A percentile compares a stretch with the other conserved stretches of the same genome.
phyloP scores from a whole-genome alignment of 2,113 vertebrate genomes.

The Gymnobelideus leadbeateri region DNA sequence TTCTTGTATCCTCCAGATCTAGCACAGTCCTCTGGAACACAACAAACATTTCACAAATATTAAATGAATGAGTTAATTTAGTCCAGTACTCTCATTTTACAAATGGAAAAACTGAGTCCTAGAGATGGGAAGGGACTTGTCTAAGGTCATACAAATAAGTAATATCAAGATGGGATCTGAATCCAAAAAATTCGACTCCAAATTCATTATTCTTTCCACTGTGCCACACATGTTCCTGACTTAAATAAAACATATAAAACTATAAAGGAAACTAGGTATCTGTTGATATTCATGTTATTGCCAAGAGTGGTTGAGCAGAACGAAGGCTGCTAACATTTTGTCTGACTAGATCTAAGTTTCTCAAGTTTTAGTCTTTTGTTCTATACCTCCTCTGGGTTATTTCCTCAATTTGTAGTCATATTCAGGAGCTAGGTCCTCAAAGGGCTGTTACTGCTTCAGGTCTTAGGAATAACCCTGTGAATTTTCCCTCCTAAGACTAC shows the following conservation, averaged over 20 bases:
- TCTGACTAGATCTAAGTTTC: background rate
- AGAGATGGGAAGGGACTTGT: background rate
- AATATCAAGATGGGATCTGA: background rate
- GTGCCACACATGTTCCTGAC: background rate
- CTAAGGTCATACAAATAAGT: background rate
- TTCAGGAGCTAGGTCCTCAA: background rate
- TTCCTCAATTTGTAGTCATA: background rate
- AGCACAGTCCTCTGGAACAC: background rate
- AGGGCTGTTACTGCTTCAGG: background rate
- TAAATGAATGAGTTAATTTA: background rate
- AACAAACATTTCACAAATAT: background rate
- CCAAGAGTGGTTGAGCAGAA: background rate
- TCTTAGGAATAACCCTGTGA: background rate
- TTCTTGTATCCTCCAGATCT: background rate
- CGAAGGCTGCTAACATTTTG: background rate
- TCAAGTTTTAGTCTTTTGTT: background rate
- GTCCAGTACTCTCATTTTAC: background rate
- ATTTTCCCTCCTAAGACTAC: background rate
- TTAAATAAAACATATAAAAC: background rate
- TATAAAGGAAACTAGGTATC: background rate
- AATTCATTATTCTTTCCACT: background rate
- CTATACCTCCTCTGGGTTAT: background rate
- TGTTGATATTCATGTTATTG: background rate
- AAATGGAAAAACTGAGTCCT: background rate
- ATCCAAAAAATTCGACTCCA: background rate